Conservation (phyloP, 1,140 invertebrate species). For the Euura lappo region DNA sequence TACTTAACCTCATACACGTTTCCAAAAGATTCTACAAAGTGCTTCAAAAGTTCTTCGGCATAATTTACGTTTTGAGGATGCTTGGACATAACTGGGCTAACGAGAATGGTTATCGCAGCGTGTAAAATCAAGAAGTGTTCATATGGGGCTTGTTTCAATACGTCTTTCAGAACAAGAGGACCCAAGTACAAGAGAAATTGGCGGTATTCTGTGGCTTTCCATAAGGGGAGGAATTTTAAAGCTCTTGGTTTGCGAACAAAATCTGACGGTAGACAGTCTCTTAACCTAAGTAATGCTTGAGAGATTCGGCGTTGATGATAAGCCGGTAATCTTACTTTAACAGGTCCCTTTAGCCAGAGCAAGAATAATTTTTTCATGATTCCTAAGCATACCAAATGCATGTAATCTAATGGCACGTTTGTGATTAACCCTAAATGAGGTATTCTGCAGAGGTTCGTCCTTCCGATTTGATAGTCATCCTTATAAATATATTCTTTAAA, state of each 20-base stretch:
- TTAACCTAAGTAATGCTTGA: constrained; percentile 10
- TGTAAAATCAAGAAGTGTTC: not conserved
- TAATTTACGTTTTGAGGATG: constrained; percentile 12
- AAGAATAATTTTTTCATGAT: not conserved
- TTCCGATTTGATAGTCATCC: not conserved
- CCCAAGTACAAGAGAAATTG: constrained; percentile 38
- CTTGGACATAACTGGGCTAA: no score
- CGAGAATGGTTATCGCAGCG: not conserved
- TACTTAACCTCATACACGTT: constrained; percentile 37
- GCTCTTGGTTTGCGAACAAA: constrained; percentile 37
- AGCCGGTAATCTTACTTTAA: not conserved
- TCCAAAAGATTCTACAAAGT: constrained; percentile 30
- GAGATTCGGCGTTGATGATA: constrained; percentile 3
- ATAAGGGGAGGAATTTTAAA: constrained; percentile 29
- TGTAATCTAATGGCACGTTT: not conserved
- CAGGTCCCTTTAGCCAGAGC: not conserved
- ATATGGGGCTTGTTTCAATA: constrained; percentile 10
- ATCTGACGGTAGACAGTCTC: constrained; percentile 30
- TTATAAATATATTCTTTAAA: not conserved
- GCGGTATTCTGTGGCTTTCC: constrained; percentile 44
- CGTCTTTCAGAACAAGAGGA: constrained; percentile 24
- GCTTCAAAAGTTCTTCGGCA: constrained; percentile 28
- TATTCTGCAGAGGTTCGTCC: not conserved
- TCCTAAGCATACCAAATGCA: not conserved
- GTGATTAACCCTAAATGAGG: not conserved